A percentile compares a stretch with the other conserved stretches of the same genome.
Conservation (phyloP, 2,113 vertebrate genomes). For the Notothenia coriiceps region DNA sequence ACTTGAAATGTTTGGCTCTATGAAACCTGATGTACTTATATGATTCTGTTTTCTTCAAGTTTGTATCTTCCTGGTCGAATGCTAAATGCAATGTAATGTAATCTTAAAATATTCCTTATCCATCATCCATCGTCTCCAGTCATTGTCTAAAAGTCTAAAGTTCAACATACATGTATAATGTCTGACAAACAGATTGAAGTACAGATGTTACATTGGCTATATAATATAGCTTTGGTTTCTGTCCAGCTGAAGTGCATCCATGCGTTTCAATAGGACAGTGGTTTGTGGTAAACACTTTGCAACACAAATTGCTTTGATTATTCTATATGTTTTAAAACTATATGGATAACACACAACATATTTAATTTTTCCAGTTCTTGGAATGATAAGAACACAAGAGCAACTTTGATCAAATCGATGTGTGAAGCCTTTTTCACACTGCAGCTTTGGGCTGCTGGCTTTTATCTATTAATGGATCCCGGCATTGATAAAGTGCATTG, state of each 20-base stretch:
- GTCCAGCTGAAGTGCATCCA: not conserved
- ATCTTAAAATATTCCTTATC: too few species aligned
- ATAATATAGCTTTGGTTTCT: too few species aligned
- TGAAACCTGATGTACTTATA: too few species aligned
- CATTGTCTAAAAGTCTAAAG: not conserved
- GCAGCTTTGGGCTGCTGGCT: conserved; percentile 46
- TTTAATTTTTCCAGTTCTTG: conserved; percentile 1
- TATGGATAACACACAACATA: too few species aligned
- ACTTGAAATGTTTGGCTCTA: too few species aligned
- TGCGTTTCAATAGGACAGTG: not conserved
- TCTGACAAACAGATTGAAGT: not conserved
- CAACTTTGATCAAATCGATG: not conserved
- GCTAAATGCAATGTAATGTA: too few species aligned
- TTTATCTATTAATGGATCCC: conserved; percentile 62
- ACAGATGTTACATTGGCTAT: too few species aligned
- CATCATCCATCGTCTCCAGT: not conserved
- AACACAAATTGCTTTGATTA: not conserved
- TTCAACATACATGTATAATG: not conserved
- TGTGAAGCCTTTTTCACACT: conserved; percentile 14
- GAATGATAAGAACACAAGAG: not conserved
- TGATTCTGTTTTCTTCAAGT: too few species aligned
- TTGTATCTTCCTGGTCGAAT: too few species aligned
- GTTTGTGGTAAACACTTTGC: not conserved
- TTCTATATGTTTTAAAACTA: too few species aligned
- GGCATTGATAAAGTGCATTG: conserved; percentile 62